Evolutionary conservation across 2,888 invertebrate genomes (phyloP), one percentile per base, ranked within the genome.

Genomic region (Protophormia terraenovae): DNA sequence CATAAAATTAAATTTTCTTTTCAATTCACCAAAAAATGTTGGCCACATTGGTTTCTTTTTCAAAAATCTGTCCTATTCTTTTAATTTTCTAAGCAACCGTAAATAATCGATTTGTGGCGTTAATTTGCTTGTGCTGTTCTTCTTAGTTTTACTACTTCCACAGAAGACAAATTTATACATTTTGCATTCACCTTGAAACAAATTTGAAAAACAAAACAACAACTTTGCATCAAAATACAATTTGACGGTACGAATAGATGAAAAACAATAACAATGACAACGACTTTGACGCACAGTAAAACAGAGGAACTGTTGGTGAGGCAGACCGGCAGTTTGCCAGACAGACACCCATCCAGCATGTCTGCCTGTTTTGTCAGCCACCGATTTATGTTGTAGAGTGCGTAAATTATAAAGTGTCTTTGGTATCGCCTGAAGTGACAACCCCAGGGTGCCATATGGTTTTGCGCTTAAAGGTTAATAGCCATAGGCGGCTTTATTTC

Each of bases 351-450:
- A 29, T 19, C 16, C 71, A 45, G 58, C 2, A 19, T 62, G 53
- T 8, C 35, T 64, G 69, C 14, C 55, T 67, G 47, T 45, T 71
- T 69, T 64, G 41, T 58, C 50, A 66, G 79, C 69, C 69, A 79
- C 64, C 71, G 66, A 80, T 75, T 84, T 71, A 66, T 16, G 45
- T 45, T 55, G 38, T 47, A 80, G 79, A 79, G 71, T 71, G 58
- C 66, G 76, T 80, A 80, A 79, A 80, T 84, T 75, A 79, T 71
- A 78, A 73, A 84, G 79, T 80, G 79, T 76, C 71, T 71, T 66
- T 75, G 69, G 50, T 80, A 66, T 72, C 84, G 76, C 84, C 71
- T 80, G 64, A 79, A 66, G 84, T 84, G 84, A 84, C 76, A 84
- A 76, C 75, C 75, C 75, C 84, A 50, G 71, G 79, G 84, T 84